phyloP scores from a whole-genome alignment of 1,140 invertebrate genomes.

The Drosophila varians region DNA sequence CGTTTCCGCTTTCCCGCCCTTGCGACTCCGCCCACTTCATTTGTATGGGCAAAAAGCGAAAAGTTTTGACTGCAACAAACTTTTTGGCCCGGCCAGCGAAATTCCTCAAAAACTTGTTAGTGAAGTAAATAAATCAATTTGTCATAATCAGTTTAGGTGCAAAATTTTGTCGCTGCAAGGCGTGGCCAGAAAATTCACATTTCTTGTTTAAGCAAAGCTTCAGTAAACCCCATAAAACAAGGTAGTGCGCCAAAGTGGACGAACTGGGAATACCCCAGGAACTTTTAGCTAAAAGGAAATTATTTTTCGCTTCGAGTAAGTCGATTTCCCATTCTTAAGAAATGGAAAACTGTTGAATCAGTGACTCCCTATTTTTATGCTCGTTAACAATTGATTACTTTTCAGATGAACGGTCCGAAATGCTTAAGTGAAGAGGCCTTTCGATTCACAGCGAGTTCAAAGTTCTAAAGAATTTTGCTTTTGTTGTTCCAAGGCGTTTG shows the following conservation, averaged over 20 bases:
- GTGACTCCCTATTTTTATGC: not conserved
- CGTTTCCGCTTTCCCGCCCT: not conserved
- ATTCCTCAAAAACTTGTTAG: conserved; percentile 81
- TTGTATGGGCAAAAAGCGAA: conserved; percentile 55
- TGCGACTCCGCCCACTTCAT: conserved; percentile 52
- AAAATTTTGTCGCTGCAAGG: conserved; percentile 76
- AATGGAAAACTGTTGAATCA: not conserved
- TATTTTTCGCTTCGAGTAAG: not conserved
- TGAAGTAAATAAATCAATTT: conserved; percentile 83
- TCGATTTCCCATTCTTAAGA: not conserved
- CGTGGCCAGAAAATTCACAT: conserved; percentile 63
- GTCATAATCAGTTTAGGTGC: conserved; percentile 83
- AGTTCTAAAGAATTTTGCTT: conserved; percentile 53
- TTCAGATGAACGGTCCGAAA: not conserved
- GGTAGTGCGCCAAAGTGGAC: not conserved
- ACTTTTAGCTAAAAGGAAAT: not conserved
- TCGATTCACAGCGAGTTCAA: conserved; percentile 24
- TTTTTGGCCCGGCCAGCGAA: conserved; percentile 61
- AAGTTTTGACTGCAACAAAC: conserved; percentile 65
- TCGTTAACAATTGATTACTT: not conserved
- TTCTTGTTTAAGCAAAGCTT: conserved; percentile 39
- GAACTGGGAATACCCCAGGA: conserved; percentile 7
- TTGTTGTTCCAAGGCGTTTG: conserved; percentile 57
- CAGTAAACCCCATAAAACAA: not conserved
- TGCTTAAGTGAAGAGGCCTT: conserved; percentile 14